A percentile compares a stretch with the other conserved stretches of the same genome.
Evolutionary conservation across 2,113 vertebrate genomes (phyloP).

Genomic region (Phyllostomus discolor): DNA sequence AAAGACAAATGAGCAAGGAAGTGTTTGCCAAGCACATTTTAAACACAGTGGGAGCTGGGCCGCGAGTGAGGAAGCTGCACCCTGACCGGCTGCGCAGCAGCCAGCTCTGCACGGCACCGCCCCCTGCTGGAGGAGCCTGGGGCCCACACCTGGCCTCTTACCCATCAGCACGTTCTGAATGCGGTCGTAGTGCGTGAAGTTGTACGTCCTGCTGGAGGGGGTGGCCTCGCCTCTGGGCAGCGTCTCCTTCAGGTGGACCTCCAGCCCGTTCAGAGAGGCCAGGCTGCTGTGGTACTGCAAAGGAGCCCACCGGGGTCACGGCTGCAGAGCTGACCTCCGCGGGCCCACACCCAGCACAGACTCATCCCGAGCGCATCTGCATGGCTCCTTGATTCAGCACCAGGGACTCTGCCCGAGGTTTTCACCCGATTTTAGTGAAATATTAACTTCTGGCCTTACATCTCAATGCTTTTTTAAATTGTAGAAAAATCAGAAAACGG

Average conservation of each 20-base stretch:
- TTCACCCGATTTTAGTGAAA: neutral
- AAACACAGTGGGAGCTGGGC: neutral
- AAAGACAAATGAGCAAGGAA: neutral
- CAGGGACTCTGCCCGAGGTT: neutral
- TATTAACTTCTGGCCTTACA: neutral
- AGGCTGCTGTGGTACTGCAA: conserved; percentile 93
- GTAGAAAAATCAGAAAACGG: neutral
- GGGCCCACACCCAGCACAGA: neutral
- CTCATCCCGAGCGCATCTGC: neutral
- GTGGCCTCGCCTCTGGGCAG: conserved; percentile 63
- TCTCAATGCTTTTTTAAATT: neutral
- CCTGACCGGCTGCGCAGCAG: neutral
- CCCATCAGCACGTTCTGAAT: conserved; percentile 89
- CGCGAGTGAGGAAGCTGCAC: no score
- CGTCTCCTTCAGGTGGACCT: conserved; percentile 92
- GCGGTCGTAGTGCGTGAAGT: conserved; percentile 90
- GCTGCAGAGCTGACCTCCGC: neutral
- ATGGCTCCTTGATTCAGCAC: neutral
- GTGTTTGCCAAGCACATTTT: neutral
- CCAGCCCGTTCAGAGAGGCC: conserved; percentile 95
- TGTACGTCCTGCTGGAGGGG: conserved; percentile 78
- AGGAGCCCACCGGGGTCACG: rapidly evolving
- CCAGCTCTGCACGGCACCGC: rapidly evolving
- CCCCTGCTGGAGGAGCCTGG: neutral
- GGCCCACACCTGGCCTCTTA: conserved; percentile 66